These are phyloP conservation scores for Apocrypta bakeri DNA, from an alignment of 1,140 invertebrate genomes.

Conservation along the genomic window DNA sequence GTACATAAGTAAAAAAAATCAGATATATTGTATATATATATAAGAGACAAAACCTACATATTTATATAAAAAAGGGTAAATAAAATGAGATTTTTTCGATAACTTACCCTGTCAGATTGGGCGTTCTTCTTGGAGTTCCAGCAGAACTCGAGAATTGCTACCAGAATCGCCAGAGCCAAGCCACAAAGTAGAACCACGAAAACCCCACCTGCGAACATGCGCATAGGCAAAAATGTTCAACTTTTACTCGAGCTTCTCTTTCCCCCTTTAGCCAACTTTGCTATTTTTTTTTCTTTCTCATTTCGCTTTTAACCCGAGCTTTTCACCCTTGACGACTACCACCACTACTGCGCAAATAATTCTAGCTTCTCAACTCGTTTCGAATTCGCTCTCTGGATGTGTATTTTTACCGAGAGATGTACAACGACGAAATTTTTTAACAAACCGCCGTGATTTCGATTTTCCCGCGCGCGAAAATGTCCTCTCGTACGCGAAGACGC, in stretches of 20 bases:
- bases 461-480: too few species aligned
- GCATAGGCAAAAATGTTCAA: constrained; percentile 45
- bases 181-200: constrained; percentile 98
- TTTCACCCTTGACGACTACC: too few species aligned
- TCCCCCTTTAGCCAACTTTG: neutral
- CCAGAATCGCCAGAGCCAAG: constrained; percentile 89
- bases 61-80: neutral
- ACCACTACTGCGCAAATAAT: neutral
- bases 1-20: neutral
- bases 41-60: constrained; percentile 8
- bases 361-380: neutral
- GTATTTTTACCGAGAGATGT: neutral
- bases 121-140: constrained; percentile 97
- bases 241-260: neutral
- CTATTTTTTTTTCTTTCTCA: neutral
- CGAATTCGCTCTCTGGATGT: neutral
- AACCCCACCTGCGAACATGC: constrained; percentile 85
- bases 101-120: constrained; percentile 84
- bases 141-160: constrained; percentile 95
- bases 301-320: neutral
- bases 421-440: too few species aligned
- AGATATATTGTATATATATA: constrained; percentile 5
- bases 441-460: too few species aligned
- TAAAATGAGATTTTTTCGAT: neutral
- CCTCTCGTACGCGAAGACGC: too few species aligned